Base-by-base conservation (phyloP, 1,140 invertebrate genomes). In the Euglossa dilemma region DNA sequence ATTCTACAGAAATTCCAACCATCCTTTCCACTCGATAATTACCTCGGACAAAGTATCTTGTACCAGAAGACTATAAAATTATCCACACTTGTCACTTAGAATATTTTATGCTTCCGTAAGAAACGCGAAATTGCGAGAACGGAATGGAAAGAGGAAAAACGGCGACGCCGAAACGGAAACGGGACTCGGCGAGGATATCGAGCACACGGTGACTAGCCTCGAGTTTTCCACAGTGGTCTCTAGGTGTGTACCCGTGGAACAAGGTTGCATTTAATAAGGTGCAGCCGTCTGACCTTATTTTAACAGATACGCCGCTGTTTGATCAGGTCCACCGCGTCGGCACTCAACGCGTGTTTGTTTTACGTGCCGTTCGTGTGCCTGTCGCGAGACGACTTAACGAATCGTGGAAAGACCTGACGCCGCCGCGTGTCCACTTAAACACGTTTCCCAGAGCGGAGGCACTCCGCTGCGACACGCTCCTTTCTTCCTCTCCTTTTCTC, bases 241-340 rank as follows among this genome's bases (percentile, higher is more conserved):
- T 36, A 36, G 79, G 43, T 54, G 23, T 54, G 54, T 45, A 64
- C 36, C 6, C 7, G n/a, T 54, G 36, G 43, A 84, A 67, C 76
- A 83, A 76, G 76, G 83, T 67, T 76, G 78, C 80, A 72, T 86
- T 88, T 84, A 85, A 90, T 87, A 87, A 89, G 86, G 83, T 86
- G 85, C 78, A 85, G 81, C 72, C 77, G 84, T 82, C 76, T 87
- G 85, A 83, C 87, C 90, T 83, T 85, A 85, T 90, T 91, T 86
- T 89, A 91, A 91, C 90, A 91, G 91, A 90, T 91, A 91, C 80
- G 74, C 83, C 36, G 80, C 66, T 89, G 71, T 87, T 92, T 89
- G 87, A 90, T 90, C 90, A 85, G 81, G 86, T 86, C 78, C 61
- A 75, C 57, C n/a, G 50, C 23, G 71, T 45, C 23, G 54, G 50